Percentiles rank a stretch among this genome's conserved stretches.
phyloP scores from a whole-genome alignment of 2,797 vertebrate genomes.

The Gobio occitaniae region DNA sequence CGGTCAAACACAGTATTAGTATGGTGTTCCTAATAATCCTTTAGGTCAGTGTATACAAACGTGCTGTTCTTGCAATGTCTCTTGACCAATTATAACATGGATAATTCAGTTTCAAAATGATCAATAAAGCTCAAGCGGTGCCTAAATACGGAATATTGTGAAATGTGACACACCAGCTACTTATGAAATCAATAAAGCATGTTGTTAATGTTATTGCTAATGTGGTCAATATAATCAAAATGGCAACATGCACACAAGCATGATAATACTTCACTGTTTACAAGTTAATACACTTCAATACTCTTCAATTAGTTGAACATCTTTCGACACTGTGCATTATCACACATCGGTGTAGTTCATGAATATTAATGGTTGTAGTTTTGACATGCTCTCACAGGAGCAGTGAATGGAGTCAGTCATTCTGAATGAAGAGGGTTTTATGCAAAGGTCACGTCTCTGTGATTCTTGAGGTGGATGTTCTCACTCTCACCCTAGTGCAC shows the following conservation, averaged over 20 bases:
- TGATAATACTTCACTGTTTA: neutral
- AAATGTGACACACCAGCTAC: neutral
- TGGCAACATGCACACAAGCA: neutral
- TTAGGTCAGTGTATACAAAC: neutral
- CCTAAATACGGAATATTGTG: neutral
- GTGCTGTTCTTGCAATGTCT: neutral
- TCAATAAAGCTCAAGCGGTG: neutral
- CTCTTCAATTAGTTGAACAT: neutral
- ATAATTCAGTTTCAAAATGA: neutral
- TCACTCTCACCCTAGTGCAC: constrained; percentile 4
- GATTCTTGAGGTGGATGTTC: constrained; percentile 38
- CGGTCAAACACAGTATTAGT: too few species aligned
- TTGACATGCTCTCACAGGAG: constrained; percentile 47
- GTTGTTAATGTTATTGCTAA: neutral
- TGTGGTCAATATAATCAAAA: neutral
- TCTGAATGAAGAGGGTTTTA: constrained; percentile 61
- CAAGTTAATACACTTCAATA: neutral
- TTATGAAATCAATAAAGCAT: neutral
- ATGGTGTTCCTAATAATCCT: too few species aligned
- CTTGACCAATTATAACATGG: neutral
- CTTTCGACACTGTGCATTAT: constrained; percentile 51
- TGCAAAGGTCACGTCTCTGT: constrained; percentile 63
- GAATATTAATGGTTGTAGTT: constrained; percentile 59
- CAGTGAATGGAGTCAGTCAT: constrained; percentile 58
- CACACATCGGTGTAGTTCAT: constrained; percentile 56